These are phyloP conservation scores for Muntiacus muntjak DNA, from an alignment of 2,113 vertebrate genomes.

Conservation along the genomic window DNA sequence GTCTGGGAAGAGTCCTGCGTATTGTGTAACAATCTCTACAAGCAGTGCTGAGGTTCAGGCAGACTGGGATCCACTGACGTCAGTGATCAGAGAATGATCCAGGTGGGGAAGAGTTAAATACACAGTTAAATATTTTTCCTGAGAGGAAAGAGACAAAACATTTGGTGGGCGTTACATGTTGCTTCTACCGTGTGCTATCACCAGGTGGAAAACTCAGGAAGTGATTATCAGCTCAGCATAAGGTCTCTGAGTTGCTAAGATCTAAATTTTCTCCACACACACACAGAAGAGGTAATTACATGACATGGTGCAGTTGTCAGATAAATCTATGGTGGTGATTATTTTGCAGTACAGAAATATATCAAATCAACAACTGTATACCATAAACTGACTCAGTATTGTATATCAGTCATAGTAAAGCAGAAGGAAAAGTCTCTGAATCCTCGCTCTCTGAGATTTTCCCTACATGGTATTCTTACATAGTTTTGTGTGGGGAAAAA, in stretches of 20 bases:
- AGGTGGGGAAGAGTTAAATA: neutral
- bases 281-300: neutral
- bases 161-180: neutral
- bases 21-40: neutral
- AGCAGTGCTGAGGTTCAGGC: neutral
- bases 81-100: neutral
- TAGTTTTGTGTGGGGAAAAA: neutral
- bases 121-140: neutral
- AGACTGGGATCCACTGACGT: neutral
- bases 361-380: neutral
- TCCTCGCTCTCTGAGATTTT: neutral
- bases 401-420: neutral
- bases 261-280: neutral
- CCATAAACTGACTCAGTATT: neutral
- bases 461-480: neutral
- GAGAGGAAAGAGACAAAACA: neutral
- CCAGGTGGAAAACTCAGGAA: neutral
- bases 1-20: neutral
- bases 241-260: neutral
- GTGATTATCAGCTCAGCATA: neutral
- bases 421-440: neutral
- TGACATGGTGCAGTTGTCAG: neutral
- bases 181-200: fast-evolving
- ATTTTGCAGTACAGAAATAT: neutral
- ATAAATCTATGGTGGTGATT: neutral